Percentiles rank a stretch among this genome's conserved stretches.
These are phyloP conservation scores for Pterostichus madidus DNA, from an alignment of 2,888 invertebrate species.

Conservation along the genomic window DNA sequence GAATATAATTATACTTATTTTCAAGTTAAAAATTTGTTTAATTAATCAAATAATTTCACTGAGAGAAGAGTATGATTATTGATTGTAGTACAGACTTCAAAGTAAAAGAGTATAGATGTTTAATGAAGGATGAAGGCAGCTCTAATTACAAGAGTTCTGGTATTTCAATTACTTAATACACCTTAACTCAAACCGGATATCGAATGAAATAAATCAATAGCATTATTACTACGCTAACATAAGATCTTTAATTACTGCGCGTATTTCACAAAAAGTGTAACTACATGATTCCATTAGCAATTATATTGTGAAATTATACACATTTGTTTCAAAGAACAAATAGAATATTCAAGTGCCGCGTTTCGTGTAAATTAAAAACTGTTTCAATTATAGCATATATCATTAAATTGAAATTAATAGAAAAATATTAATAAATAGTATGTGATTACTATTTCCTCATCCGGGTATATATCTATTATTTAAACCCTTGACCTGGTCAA, in stretches of 20 bases:
- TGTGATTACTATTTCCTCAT: not conserved
- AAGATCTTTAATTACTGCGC: conserved; percentile 33
- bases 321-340: conserved; percentile 17
- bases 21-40: not conserved
- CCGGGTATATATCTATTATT: not conserved
- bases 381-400: not conserved
- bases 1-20: no score
- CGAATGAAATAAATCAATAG: conserved; percentile 37
- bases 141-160: conserved; percentile 32
- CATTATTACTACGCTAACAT: conserved; percentile 24
- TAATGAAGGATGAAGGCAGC: conserved; percentile 43
- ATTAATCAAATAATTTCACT: no score
- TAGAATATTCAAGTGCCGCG: conserved; percentile 1
- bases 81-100: no score
- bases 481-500: no score
- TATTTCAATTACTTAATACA: conserved; percentile 45
- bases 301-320: conserved; percentile 42
- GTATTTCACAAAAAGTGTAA: conserved; percentile 23
- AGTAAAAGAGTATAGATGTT: conserved; percentile 2
- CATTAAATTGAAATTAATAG: conserved; percentile 5
- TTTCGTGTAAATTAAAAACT: conserved; percentile 16
- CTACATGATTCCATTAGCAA: conserved; percentile 24
- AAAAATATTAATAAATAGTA: not conserved
- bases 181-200: conserved; percentile 43
- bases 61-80: no score